Evolutionary conservation across 2,797 vertebrate species (phyloP), one percentile per base, ranked within the genome.

Genomic region (Crax fasciolata): DNA sequence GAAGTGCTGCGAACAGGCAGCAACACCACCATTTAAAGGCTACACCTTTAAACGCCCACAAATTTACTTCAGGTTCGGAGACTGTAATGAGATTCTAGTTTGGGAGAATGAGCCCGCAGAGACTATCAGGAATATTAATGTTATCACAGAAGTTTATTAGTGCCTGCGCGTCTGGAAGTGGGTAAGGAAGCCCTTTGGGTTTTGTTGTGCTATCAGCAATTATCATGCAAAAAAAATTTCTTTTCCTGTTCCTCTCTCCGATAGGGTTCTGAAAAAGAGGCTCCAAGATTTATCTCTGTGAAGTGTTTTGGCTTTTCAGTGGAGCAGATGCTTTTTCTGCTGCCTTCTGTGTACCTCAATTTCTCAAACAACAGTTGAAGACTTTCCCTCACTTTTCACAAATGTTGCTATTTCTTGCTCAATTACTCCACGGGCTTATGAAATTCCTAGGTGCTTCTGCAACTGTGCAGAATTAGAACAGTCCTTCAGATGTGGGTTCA

Each of bases 141-240:
- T 75, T 95, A 93, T 92, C 74, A 79, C 57, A 54, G 65, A 83
- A 90, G 86, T 93, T 95, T 92, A 93, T 95, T 93, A 92, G 52
- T 58, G 49, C 84, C 59, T 65, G 67, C 9, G 11, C 66, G 21
- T 88, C 14, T 46, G 63, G 93, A 87, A 78, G 74, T 0, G 39
- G 71, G 92, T 92, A 89, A 87, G 59, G 70, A 95, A 96, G 85
- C 66, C 87, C 72, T 85, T 52, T 61, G 91, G 84, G 87, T 30
- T 89, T 92, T 95, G 61, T 76, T 84, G 62, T 0, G 0, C 82
- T 89, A 70, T 68, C 76, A 92, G 91, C 79, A 91, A 91, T 91
- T 96, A 95, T 72, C 58, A 32, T 20, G 49, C 13, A 14, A 89
- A 73, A 63, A 66, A 66, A 82, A 80, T 79, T 35, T 82, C 62